Base-by-base conservation (phyloP, 2,888 invertebrate species). In the Colletes collaris region DNA sequence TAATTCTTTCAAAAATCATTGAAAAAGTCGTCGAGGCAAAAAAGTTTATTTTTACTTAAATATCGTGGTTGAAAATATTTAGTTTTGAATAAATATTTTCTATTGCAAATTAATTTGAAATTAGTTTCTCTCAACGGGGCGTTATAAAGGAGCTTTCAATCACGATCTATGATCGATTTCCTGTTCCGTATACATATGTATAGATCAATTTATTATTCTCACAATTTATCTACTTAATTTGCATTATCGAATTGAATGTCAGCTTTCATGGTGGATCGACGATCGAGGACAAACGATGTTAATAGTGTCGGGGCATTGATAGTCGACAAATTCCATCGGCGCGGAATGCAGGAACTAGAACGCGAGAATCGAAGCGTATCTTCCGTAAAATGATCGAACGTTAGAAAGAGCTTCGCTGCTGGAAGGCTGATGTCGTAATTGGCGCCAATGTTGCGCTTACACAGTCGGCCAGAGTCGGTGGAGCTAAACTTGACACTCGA, bases 401-500 rank as follows among this genome's bases (percentile, higher is more conserved):
- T 16, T 67, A 3, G 65, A 73, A 68, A 71, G 67, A 72, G 35
- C 60, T 8, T 10, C 6, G 16, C 37, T 7, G 44, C 10, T 7
- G 46, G 46, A 56, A 49, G 52, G 70, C 67, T 65, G 65, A 76
- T 58, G 71, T 58, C 55, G 66, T 59, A 72, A 76, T 73, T 72
- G 79, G 60, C 67, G 76, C 71, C 83, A 71, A 59, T 70, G 72
- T 56, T 70, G 60, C 60, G 37, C 49, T 44, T 37, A 59, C 66
- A 58, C 37, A 72, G 83, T 27, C 27, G 27, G 27, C 55, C 65
- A 52, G 52, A 76, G 55, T 74, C 66, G 69, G 55, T 50, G 63
- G 56, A 67, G 65, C 56, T 81, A 81, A 72, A 81, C 81, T 78
- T 86, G 86, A 85, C 87, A 83, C 75, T 79, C 76, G 83, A 87